A percentile compares a stretch with the other conserved stretches of the same genome.
These are phyloP conservation scores for Champsocephalus gunnari DNA, from an alignment of 2,797 vertebrate species.

Conservation along the genomic window DNA sequence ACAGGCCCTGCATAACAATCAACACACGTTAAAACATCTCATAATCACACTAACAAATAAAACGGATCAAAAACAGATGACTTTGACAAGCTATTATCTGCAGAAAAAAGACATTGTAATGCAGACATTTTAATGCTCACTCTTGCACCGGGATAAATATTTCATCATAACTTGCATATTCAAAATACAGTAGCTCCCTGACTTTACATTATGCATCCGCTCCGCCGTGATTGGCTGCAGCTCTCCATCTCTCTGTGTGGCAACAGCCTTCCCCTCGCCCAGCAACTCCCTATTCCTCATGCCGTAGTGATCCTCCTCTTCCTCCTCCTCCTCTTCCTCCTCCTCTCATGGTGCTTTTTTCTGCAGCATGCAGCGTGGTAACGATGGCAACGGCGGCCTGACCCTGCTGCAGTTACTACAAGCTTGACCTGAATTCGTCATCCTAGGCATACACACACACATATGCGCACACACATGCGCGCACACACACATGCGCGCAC, in stretches of 20 bases:
- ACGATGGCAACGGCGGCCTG: slow-evolving; percentile 82
- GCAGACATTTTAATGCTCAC: neutral
- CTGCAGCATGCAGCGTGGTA: slow-evolving; percentile 84
- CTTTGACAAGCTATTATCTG: neutral
- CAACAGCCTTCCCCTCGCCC: slow-evolving; percentile 81
- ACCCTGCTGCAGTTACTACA: slow-evolving; percentile 77
- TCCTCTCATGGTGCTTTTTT: slow-evolving; percentile 60
- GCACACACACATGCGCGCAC: no score
- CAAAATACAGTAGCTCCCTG: slow-evolving; percentile 67
- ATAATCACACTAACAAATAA: no score
- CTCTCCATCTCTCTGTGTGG: slow-evolving; percentile 77
- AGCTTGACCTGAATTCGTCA: slow-evolving; percentile 85
- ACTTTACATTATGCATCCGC: slow-evolving; percentile 75
- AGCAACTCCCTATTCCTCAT: slow-evolving; percentile 83
- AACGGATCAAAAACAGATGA: neutral
- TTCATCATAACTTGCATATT: slow-evolving; percentile 69
- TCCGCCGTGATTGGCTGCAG: slow-evolving; percentile 77
- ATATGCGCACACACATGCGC: fast-evolving
- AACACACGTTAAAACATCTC: no score
- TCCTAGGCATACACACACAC: slow-evolving; percentile 46
- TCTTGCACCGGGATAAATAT: slow-evolving; percentile 57
- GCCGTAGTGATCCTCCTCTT: slow-evolving; percentile 79
- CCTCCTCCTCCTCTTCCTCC: slow-evolving; percentile 72
- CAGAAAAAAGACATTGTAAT: neutral
- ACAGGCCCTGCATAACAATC: no score